Conservation (phyloP, 2,113 vertebrate genomes). For the Percina caprodes region DNA sequence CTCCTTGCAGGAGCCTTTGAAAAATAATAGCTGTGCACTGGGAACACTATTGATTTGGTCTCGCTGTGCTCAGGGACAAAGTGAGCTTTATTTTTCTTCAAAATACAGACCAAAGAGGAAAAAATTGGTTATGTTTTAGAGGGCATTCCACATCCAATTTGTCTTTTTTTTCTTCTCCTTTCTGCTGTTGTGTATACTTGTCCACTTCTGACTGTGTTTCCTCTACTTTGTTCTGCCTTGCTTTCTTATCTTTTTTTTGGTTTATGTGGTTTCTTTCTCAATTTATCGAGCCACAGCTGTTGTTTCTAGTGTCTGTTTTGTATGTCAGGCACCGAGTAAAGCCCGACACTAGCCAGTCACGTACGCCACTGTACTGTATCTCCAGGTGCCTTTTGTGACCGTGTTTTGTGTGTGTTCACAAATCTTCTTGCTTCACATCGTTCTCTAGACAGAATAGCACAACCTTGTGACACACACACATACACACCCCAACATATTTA, state of each 20-base stretch:
- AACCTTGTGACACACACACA: background rate
- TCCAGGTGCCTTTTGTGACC: constrained; percentile 20
- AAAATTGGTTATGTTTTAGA: constrained; percentile 62
- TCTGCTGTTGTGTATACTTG: constrained; percentile 42
- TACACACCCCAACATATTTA: background rate
- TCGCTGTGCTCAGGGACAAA: constrained; percentile 57
- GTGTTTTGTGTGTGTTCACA: no score
- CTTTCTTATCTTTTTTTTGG: constrained; percentile 23
- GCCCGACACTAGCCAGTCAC: background rate
- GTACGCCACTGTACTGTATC: background rate
- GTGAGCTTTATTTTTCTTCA: constrained; percentile 72
- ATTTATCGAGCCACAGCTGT: background rate
- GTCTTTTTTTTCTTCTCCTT: constrained; percentile 42
- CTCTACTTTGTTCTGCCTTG: constrained; percentile 18
- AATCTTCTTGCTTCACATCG: constrained; percentile 2
- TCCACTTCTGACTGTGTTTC: constrained; percentile 39
- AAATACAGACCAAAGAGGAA: constrained; percentile 66
- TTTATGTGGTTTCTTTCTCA: constrained; percentile 35
- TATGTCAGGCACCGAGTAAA: background rate
- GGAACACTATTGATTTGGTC: constrained; percentile 76
- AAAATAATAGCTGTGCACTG: constrained; percentile 72
- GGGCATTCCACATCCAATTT: constrained; percentile 71
- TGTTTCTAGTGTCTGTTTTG: background rate
- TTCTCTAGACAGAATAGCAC: constrained; percentile 25
- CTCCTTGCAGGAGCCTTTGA: constrained; percentile 66